Base-by-base conservation (phyloP, 1,140 invertebrate species). In the Camponotus pennsylvanicus region DNA sequence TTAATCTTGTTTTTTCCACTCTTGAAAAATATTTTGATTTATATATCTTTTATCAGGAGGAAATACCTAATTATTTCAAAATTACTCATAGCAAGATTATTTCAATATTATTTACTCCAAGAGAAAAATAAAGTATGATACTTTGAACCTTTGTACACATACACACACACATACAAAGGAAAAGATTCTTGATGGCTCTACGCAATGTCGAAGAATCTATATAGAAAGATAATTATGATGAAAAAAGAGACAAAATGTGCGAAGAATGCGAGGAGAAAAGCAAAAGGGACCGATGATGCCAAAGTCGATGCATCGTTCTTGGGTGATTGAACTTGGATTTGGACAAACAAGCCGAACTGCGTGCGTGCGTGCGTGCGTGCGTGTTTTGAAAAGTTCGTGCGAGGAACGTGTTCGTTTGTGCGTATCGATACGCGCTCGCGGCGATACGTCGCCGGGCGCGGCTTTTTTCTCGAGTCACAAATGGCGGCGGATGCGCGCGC, bases 271-370 rank as follows among this genome's bases (percentile, higher is more conserved):
- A 11, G 6, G 13, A 67, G 64, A 42, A n/a, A n/a, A 37, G 34
- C 4, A 32, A 18, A 32, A 11, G 11, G 21, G 21, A 42, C 15
- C 18, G 45, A 32, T 32, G 45, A 69, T 13, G 3, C n/a, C 7
- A 5, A 27, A 77, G 57, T 18, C 40, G 42, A 18, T 66, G 61
- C 45, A 70, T 70, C 77, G 45, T 11, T 70, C 77, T 55, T 69
- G 49, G 34, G 64, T 80, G 63, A 80, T 70, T 80, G 77, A 80
- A 80, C 64, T 69, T 80, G 21, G 64, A 69, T 69, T 80, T 70
- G 64, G 32, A 79, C 63, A 67, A 80, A 69, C 49, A 69, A 70
- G 63, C 34, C 64, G 37, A 55, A 13, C 37, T 6, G 9, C 4
- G 40, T 13, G 34, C 11, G 63, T 7, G 34, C n/a, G 40, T 7